A percentile compares a stretch with the other conserved stretches of the same genome.
Evolutionary conservation across 2,113 vertebrate species (phyloP).

Genomic region (Chaetorhynchus papuensis): DNA sequence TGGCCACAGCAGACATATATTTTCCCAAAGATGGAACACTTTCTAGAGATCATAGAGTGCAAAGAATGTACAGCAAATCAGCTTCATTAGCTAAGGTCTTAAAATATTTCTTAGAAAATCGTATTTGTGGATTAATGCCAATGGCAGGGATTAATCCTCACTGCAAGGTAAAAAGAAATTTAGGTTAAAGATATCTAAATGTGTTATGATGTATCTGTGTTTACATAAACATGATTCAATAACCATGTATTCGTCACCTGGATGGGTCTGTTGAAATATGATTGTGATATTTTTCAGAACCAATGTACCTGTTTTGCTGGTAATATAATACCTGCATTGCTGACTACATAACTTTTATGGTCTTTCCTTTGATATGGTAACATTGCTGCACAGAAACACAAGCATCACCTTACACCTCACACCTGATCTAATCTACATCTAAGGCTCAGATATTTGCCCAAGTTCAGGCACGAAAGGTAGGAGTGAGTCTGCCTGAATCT

Average conservation of each 20-base stretch:
- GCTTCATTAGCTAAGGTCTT: neutral
- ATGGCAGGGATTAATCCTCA: neutral
- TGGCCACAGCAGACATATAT: neutral
- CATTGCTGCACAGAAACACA: neutral
- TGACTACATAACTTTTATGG: neutral
- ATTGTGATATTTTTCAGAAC: neutral
- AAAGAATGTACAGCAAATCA: neutral
- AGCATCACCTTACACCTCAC: fast-evolving
- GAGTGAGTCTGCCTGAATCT: neutral
- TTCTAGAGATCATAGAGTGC: neutral
- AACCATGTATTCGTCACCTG: neutral
- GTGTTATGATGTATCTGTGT: neutral
- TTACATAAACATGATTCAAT: neutral
- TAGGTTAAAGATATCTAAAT: neutral
- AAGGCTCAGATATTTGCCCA: neutral
- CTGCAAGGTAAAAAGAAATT: neutral
- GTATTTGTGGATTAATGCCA: neutral
- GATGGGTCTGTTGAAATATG: neutral
- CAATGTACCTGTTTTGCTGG: neutral
- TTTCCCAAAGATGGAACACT: neutral
- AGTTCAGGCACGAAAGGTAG: neutral
- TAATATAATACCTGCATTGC: neutral
- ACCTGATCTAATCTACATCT: neutral
- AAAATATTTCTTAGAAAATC: neutral
- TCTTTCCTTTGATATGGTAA: neutral